These are phyloP conservation scores for Psilopogon haemacephalus DNA, from an alignment of 2,113 vertebrate genomes.

Conservation along the genomic window DNA sequence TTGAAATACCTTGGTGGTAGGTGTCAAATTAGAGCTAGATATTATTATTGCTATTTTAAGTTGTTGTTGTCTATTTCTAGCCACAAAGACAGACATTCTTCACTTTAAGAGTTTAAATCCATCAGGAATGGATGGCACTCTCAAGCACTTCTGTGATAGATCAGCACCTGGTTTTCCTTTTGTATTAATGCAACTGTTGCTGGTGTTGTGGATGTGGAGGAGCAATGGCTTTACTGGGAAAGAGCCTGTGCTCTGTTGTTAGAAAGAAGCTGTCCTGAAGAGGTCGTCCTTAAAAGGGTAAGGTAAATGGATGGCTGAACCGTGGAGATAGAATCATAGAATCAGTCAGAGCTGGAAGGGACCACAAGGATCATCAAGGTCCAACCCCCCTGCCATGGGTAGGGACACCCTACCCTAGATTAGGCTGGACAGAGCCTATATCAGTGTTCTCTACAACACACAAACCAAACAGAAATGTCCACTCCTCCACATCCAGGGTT, in stretches of 20 bases:
- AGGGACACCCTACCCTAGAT: no score
- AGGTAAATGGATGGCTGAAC: neutral
- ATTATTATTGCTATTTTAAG: neutral
- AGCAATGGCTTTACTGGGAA: neutral
- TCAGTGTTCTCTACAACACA: neutral
- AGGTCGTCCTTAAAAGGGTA: slow-evolving; percentile 52
- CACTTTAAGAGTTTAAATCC: neutral
- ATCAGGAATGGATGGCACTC: neutral
- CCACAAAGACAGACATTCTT: neutral
- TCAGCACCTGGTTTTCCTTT: neutral
- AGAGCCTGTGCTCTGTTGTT: neutral
- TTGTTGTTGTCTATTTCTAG: neutral
- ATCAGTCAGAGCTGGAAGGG: no score
- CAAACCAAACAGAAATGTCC: neutral
- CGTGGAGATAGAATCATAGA: no score
- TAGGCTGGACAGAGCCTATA: no score
- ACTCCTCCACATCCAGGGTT: neutral
- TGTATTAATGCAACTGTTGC: neutral
- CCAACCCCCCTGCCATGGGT: no score
- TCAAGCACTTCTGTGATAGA: neutral
- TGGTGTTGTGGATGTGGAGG: neutral
- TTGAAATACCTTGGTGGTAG: neutral
- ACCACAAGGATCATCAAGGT: no score
- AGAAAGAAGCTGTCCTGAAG: neutral
- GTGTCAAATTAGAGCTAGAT: neutral